Conservation (phyloP, 2,888 invertebrate species). For the Schizotus pectinicornis region DNA sequence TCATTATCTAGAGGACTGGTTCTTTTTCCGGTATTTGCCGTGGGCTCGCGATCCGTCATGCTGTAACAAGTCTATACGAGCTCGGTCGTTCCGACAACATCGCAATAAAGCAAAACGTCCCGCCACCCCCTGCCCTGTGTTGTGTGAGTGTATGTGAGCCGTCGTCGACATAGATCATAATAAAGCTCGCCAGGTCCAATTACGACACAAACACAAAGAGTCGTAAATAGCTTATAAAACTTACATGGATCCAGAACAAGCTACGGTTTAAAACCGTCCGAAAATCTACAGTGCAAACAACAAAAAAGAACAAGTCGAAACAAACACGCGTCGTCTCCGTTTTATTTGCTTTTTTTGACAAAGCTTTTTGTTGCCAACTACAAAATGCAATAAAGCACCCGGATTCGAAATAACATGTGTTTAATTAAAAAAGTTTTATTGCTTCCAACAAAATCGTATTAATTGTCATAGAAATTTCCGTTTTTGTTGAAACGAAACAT, state of each 20-base stretch:
- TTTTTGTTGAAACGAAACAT: not conserved
- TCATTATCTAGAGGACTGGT: too few species aligned
- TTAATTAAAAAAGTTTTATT: slow-evolving; percentile 16
- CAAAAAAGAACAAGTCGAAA: not conserved
- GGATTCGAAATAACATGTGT: not conserved
- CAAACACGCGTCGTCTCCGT: not conserved
- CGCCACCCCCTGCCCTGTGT: too few species aligned
- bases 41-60: slow-evolving; percentile 11
- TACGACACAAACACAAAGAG: slow-evolving; percentile 28
- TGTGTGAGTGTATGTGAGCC: too few species aligned
- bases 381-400: not conserved
- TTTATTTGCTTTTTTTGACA: slow-evolving; percentile 4
- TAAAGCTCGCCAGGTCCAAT: slow-evolving; percentile 29
- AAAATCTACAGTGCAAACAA: too few species aligned
- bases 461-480: not conserved
- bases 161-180: slow-evolving; percentile 27
- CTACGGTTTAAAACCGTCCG: slow-evolving; percentile 4
- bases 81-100: slow-evolving; percentile 6
- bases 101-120: slow-evolving; percentile 20
- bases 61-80: slow-evolving; percentile 19
- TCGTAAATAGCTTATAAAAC: slow-evolving; percentile 32
- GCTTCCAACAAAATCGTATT: slow-evolving; percentile 4
- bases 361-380: not conserved
- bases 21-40: not conserved
- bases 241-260: slow-evolving; percentile 31